Evolutionary conservation across 2,113 vertebrate genomes (phyloP), one percentile per base, ranked within the genome.

Genomic region (Pogona vitticeps): DNA sequence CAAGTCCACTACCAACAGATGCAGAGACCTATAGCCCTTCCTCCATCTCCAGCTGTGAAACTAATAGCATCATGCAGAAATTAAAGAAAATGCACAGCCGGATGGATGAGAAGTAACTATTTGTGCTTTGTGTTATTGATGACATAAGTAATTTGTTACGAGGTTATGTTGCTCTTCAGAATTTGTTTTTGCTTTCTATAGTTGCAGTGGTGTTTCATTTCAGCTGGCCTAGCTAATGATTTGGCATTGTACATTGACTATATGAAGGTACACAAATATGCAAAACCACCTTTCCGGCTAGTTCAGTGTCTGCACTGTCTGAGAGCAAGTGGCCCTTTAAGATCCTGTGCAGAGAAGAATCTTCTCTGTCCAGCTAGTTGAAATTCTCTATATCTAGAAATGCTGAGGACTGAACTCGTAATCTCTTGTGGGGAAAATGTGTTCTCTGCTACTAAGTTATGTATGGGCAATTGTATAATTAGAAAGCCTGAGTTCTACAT

Each of bases 31-130:
- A 98, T 40, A 98, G 97, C 89, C 97, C 97, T 87, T 99, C 99
- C 67, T 99, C 99, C 0, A 93, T 98, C 80, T 99, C 99, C 36
- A 98, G 98, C 92, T 99, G 98, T 86, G 99, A 99, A 91, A 99
- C 98, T 0, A 99, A 98, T 95, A 99, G 98, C 96, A 99, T 99
- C 93, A 98, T 99, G 99, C 98, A 99, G 94, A 99, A 99, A 91
- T 97, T 99, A 23, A 99, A 99, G 95, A 99, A 98, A 96, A 99
- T 99, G 98, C 97, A 97, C 90, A 98, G 97, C 91, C 98, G 98
- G 88, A 98, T 97, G 97, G 98, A 99, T 93, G 98, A 99, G 93
- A 99, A 99, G 98, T 99, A 98, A 98, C 89, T 93, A 42, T 15
- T 82, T 90, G 31, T 72, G 88, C 86, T 86, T 65, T 67, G 79